phyloP scores from a whole-genome alignment of 2,797 vertebrate species.

The Scolopax bukidnonensis region DNA sequence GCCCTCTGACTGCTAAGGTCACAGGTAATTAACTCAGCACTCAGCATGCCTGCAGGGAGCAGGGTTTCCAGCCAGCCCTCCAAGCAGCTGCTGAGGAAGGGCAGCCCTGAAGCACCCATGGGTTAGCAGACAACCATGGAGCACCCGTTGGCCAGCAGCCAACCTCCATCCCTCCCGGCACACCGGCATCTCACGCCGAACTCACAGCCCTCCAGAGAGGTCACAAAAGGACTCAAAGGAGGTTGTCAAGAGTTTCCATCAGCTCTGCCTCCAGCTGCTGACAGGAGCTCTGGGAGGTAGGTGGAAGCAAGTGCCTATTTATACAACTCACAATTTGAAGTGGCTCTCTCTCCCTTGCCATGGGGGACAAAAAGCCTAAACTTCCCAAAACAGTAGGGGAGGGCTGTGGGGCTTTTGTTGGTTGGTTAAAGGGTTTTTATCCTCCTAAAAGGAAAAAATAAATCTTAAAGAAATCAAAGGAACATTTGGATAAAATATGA shows the following conservation, averaged over 20 bases:
- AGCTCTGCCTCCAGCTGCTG: neutral
- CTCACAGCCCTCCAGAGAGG: neutral
- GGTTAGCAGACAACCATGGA: neutral
- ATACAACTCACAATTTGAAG: neutral
- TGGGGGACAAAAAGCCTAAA: neutral
- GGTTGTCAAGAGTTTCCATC: neutral
- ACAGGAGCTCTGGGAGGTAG: neutral
- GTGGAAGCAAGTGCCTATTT: neutral
- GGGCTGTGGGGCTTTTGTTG: no score
- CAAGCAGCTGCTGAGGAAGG: neutral
- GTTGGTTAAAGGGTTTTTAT: no score
- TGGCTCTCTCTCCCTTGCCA: neutral
- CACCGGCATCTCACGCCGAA: no score
- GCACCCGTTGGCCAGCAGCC: neutral
- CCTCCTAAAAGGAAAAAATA: neutral
- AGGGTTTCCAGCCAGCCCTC: neutral
- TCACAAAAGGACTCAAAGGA: neutral
- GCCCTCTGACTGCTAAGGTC: neutral
- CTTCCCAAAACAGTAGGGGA: neutral
- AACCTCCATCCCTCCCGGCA: neutral
- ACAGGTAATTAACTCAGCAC: neutral
- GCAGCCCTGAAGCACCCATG: accelerated
- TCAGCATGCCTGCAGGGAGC: neutral
- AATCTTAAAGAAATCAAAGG: neutral
- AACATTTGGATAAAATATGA: neutral